phyloP scores from a whole-genome alignment of 2,888 invertebrate species.

The Rhamnusium bicolor region DNA sequence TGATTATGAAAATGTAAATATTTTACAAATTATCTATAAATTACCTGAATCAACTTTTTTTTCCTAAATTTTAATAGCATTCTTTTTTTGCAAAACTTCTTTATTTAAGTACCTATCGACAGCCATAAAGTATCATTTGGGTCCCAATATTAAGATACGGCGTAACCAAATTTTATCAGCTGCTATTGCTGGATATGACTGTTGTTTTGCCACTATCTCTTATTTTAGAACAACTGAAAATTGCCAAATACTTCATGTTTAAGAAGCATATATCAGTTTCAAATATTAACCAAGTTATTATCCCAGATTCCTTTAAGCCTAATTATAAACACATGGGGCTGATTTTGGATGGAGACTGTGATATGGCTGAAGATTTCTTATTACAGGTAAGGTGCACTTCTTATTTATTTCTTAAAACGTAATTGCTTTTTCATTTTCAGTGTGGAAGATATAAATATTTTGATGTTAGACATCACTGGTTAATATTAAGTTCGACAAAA shows the following conservation, averaged over 20 bases:
- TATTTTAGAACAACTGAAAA: constrained; percentile 37
- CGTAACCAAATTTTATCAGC: neutral
- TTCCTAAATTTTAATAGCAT: no score
- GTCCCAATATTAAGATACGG: no score
- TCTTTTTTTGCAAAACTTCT: no score
- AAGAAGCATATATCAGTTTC: constrained; percentile 40
- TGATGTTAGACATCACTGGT: constrained; percentile 58
- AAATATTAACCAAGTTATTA: constrained; percentile 30
- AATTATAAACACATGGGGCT: constrained; percentile 54
- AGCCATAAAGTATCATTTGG: no score
- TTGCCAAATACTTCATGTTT: constrained; percentile 29
- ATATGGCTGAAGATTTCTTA: constrained; percentile 45
- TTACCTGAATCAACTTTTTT: no score
- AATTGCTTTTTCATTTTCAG: constrained; percentile 44
- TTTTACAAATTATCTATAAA: no score
- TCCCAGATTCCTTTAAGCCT: constrained; percentile 32
- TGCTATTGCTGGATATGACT: neutral
- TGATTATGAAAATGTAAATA: no score
- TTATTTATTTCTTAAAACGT: neutral
- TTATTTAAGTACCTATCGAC: no score
- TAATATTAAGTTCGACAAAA: constrained; percentile 47
- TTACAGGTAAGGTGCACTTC: constrained; percentile 46
- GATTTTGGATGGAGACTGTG: constrained; percentile 57
- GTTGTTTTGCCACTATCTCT: neutral
- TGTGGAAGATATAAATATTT: constrained; percentile 53